phyloP scores from a whole-genome alignment of 2,797 vertebrate species.

The Silurus aristotelis region DNA sequence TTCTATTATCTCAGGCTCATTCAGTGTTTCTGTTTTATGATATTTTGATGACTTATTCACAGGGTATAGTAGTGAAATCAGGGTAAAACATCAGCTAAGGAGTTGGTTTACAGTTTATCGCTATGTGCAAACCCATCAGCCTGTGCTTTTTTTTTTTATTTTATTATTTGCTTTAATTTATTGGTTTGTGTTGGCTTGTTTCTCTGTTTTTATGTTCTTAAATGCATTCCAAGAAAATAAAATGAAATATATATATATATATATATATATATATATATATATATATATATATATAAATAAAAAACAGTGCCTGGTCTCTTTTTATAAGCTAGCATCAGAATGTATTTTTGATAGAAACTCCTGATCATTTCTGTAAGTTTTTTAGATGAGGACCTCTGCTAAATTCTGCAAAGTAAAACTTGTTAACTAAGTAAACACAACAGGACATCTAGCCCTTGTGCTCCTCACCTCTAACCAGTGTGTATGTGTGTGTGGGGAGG shows the following conservation, averaged over 20 bases:
- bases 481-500: too few relatives aligned
- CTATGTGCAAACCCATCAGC: background rate
- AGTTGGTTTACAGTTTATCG: background rate
- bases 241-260: background rate
- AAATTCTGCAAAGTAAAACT: background rate
- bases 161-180: background rate
- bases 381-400: background rate
- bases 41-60: too few relatives aligned
- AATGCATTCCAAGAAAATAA: background rate
- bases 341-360: background rate
- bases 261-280: too few relatives aligned
- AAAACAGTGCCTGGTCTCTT: too few relatives aligned
- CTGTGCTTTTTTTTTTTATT: background rate
- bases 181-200: background rate
- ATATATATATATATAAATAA: too few relatives aligned
- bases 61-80: background rate
- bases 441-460: too few relatives aligned
- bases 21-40: too few relatives aligned
- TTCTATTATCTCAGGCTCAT: too few relatives aligned
- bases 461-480: too few relatives aligned
- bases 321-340: background rate
- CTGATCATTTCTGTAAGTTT: background rate
- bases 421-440: too few relatives aligned
- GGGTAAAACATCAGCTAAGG: background rate
- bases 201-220: background rate